These are phyloP conservation scores for Lordiphosa andalusiaca DNA, from an alignment of 2,888 invertebrate species.

Conservation along the genomic window DNA sequence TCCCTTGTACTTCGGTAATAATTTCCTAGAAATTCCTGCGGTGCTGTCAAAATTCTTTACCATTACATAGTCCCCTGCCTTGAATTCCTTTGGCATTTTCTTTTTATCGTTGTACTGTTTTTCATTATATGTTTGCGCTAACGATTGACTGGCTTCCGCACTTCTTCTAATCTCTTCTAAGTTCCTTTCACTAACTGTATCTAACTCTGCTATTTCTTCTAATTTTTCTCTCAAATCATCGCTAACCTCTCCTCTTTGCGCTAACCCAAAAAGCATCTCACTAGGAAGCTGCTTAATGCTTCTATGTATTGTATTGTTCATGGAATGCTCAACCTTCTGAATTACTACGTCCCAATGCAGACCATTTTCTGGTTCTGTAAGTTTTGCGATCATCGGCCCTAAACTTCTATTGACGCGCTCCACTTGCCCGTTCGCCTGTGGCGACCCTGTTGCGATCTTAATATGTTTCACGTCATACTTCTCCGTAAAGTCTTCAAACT, in stretches of 20 bases:
- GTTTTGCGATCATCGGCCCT: background rate
- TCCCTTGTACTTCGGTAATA: slow-evolving; percentile 2
- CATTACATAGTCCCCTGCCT: background rate
- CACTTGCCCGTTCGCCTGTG: no score
- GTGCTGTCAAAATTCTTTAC: slow-evolving; percentile 7
- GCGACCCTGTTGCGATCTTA: no score
- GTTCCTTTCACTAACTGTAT: background rate
- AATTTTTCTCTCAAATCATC: slow-evolving; percentile 1
- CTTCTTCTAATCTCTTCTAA: background rate
- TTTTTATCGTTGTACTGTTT: background rate
- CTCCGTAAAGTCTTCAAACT: no score
- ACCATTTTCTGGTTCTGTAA: background rate
- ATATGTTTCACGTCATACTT: no score
- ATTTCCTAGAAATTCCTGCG: background rate
- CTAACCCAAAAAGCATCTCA: slow-evolving; percentile 1
- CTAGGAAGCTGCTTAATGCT: background rate
- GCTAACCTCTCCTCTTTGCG: slow-evolving; percentile 2
- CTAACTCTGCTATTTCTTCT: background rate
- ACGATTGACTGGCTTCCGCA: background rate
- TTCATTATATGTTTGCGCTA: background rate
- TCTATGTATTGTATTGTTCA: background rate
- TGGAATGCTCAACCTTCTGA: background rate
- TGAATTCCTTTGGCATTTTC: background rate
- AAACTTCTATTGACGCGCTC: no score
- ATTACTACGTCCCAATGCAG: background rate